Evolutionary conservation across 1,140 invertebrate species (phyloP).

Genomic region (Drosophila nebulosa): DNA sequence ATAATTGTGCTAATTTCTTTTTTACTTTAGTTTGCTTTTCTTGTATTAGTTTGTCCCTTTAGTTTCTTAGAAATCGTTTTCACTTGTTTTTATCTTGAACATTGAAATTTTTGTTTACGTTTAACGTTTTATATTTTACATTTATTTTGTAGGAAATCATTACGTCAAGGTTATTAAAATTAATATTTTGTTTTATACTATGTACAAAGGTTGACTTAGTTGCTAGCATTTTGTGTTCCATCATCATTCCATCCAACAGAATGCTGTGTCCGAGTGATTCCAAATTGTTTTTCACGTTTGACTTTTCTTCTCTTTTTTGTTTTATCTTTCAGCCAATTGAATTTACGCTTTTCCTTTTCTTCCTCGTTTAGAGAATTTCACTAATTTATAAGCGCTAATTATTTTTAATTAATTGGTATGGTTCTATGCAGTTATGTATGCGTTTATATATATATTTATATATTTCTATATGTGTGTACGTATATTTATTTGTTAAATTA

Average conservation of each 20-base stretch:
- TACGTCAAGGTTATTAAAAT: constrained; percentile 67
- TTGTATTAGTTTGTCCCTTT: constrained; percentile 8
- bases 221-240: constrained; percentile 32
- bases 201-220: constrained; percentile 65
- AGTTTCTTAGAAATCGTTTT: constrained; percentile 1
- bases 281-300: neutral
- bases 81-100: constrained; percentile 25
- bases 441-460: constrained; percentile 40
- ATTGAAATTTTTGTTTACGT: constrained; percentile 56
- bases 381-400: constrained; percentile 70
- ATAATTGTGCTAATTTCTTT: constrained; percentile 72
- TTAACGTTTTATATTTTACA: constrained; percentile 49
- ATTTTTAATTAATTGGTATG: constrained; percentile 63
- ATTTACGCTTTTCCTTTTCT: neutral
- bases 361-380: constrained; percentile 58
- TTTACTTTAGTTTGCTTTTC: constrained; percentile 21
- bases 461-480: constrained; percentile 4
- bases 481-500: constrained; percentile 60
- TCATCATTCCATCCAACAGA: constrained; percentile 8
- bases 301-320: neutral
- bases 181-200: constrained; percentile 41
- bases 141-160: constrained; percentile 51
- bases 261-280: neutral
- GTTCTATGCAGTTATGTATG: constrained; percentile 52
- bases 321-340: neutral